Conservation (phyloP, 2,113 vertebrate species). For the Gallinago paraguaiae region DNA sequence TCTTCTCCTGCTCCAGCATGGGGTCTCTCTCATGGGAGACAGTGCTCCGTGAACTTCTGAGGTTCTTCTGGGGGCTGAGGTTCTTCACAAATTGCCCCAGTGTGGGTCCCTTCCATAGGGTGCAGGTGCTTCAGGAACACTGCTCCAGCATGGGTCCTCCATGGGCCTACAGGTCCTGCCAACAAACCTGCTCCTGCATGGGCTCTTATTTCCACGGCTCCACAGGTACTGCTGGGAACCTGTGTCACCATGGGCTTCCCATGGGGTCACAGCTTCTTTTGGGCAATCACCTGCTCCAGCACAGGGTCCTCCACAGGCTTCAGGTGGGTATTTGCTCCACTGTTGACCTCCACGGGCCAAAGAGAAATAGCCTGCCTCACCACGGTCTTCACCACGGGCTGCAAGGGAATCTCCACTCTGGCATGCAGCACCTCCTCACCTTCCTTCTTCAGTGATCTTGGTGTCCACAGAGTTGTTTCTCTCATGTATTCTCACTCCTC, state of each 20-base stretch:
- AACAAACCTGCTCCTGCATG: background rate
- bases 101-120: background rate
- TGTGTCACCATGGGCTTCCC: fast-evolving
- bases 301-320: background rate
- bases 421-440: background rate
- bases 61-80: background rate
- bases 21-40: background rate
- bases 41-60: background rate
- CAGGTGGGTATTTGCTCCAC: background rate
- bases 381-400: fast-evolving
- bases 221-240: background rate
- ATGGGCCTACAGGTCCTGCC: background rate
- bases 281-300: fast-evolving
- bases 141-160: background rate
- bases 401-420: background rate
- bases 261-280: background rate
- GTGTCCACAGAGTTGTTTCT: background rate
- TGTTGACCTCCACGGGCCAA: no score
- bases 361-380: background rate
- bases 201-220: background rate
- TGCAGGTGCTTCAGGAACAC: background rate
- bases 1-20: background rate
- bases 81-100: background rate
- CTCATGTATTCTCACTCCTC: background rate
- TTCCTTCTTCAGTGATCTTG: background rate